These are phyloP conservation scores for Cryptocephalus moraei DNA, from an alignment of 2,888 invertebrate species.

Conservation along the genomic window DNA sequence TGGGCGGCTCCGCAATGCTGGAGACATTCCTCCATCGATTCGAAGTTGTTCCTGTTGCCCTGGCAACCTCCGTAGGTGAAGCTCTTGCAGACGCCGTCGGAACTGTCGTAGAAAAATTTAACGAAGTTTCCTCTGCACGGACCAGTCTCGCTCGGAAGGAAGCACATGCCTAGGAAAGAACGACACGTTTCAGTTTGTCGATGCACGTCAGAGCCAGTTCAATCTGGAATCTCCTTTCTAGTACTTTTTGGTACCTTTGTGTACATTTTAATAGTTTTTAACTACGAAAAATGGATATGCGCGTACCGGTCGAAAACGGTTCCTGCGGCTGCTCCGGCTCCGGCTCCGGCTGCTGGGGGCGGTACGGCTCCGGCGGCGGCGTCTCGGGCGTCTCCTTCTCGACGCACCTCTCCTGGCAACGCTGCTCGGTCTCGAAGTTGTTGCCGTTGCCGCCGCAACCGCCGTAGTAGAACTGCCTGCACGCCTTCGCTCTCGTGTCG, in stretches of 20 bases:
- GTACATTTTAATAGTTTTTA: no score
- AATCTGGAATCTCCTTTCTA: no score
- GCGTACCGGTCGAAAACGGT: constrained; percentile 23
- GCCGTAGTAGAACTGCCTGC: constrained; percentile 77
- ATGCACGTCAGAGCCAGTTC: no score
- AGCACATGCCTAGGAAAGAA: constrained; percentile 51
- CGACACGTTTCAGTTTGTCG: neutral
- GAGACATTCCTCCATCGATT: constrained; percentile 56
- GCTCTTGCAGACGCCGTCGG: constrained; percentile 61
- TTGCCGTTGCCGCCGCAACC: constrained; percentile 90
- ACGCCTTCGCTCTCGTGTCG: constrained; percentile 62
- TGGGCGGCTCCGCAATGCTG: constrained; percentile 56
- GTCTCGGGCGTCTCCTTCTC: constrained; percentile 21
- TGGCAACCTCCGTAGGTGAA: constrained; percentile 76
- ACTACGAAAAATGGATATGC: no score
- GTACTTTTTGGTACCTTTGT: no score
- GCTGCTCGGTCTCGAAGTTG: constrained; percentile 61
- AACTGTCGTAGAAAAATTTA: constrained; percentile 64
- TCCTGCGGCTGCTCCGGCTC: constrained; percentile 2
- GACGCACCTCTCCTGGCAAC: constrained; percentile 58
- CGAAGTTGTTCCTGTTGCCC: constrained; percentile 74
- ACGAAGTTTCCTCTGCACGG: constrained; percentile 48
- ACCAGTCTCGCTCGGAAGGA: constrained; percentile 54
- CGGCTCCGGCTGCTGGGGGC: constrained; percentile 3
- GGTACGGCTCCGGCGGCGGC: constrained; percentile 14